A percentile compares a stretch with the other conserved stretches of the same genome.
Evolutionary conservation across 2,113 vertebrate genomes (phyloP).

Genomic region (Electrona antarctica): DNA sequence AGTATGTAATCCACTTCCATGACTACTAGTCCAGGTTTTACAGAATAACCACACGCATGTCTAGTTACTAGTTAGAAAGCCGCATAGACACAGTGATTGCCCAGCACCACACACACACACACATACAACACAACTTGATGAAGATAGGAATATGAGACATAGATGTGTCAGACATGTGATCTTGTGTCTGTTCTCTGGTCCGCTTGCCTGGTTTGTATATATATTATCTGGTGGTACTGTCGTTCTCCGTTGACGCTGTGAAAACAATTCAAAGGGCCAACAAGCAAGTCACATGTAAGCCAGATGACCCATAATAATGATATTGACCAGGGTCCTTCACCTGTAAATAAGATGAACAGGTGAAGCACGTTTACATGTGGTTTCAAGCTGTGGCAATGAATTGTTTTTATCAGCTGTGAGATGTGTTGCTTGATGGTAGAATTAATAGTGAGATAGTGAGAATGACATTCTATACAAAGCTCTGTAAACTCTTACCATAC

Average conservation of each 20-base stretch:
- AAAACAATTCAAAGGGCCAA: slow-evolving; percentile 63
- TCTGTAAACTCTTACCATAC: slow-evolving; percentile 3
- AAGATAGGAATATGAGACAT: not conserved
- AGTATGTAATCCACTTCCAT: slow-evolving; percentile 11
- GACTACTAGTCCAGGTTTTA: not conserved
- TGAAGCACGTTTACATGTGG: slow-evolving; percentile 29
- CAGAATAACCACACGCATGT: slow-evolving; percentile 17
- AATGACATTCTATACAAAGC: slow-evolving; percentile 41
- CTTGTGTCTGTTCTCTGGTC: slow-evolving; percentile 61
- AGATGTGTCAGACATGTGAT: slow-evolving; percentile 4
- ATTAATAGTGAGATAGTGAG: slow-evolving; percentile 47
- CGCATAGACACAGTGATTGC: slow-evolving; percentile 14
- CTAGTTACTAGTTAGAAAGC: slow-evolving; percentile 20
- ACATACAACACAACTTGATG: slow-evolving; percentile 17
- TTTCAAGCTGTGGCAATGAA: slow-evolving; percentile 54
- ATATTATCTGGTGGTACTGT: slow-evolving; percentile 48
- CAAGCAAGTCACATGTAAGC: slow-evolving; percentile 36
- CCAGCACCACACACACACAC: slow-evolving; percentile 24
- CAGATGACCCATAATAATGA: slow-evolving; percentile 6
- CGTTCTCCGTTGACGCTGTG: slow-evolving; percentile 39
- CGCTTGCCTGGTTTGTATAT: slow-evolving; percentile 67
- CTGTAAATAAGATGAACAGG: not conserved
- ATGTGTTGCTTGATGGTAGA: slow-evolving; percentile 61
- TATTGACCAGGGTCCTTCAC: not conserved
- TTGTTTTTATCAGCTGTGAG: slow-evolving; percentile 52